A percentile compares a stretch with the other conserved stretches of the same genome.
These are phyloP conservation scores for Centropyge bicolor DNA, from an alignment of 2,797 vertebrate genomes.

Conservation along the genomic window DNA sequence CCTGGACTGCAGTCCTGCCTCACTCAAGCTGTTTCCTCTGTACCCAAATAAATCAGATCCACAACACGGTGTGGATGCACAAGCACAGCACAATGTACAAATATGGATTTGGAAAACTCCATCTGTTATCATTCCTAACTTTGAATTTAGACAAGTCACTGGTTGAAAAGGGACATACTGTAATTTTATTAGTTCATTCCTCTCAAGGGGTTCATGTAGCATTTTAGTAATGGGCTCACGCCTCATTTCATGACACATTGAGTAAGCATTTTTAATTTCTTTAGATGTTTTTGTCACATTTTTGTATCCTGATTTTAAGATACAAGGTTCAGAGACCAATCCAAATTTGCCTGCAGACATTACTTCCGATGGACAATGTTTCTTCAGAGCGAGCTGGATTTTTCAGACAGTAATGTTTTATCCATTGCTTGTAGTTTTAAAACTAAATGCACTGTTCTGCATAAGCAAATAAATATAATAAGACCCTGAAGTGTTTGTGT, in stretches of 20 bases:
- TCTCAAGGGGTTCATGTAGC: conserved; percentile 67
- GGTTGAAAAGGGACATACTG: conserved; percentile 83
- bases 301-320: conserved; percentile 62
- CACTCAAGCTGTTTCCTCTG: conserved; percentile 75
- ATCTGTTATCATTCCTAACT: conserved; percentile 73
- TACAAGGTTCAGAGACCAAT: conserved; percentile 41
- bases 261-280: conserved; percentile 58
- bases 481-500: conserved; percentile 35
- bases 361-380: conserved; percentile 40
- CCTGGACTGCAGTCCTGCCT: conserved; percentile 82
- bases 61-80: conserved; percentile 53
- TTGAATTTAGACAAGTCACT: conserved; percentile 78
- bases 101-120: conserved; percentile 68
- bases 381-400: conserved; percentile 48
- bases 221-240: conserved; percentile 55
- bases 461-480: conserved; percentile 12
- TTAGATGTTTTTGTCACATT: conserved; percentile 53
- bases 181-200: conserved; percentile 74
- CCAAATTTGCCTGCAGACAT: conserved; percentile 21
- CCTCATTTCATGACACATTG: conserved; percentile 60
- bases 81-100: conserved; percentile 71
- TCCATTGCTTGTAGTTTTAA: conserved; percentile 26
- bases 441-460: conserved; percentile 52
- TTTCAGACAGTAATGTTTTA: conserved; percentile 34
- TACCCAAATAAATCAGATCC: conserved; percentile 73